A percentile compares a stretch with the other conserved stretches of the same genome.
Evolutionary conservation across 2,797 vertebrate species (phyloP).

Genomic region (Dallia pectoralis): DNA sequence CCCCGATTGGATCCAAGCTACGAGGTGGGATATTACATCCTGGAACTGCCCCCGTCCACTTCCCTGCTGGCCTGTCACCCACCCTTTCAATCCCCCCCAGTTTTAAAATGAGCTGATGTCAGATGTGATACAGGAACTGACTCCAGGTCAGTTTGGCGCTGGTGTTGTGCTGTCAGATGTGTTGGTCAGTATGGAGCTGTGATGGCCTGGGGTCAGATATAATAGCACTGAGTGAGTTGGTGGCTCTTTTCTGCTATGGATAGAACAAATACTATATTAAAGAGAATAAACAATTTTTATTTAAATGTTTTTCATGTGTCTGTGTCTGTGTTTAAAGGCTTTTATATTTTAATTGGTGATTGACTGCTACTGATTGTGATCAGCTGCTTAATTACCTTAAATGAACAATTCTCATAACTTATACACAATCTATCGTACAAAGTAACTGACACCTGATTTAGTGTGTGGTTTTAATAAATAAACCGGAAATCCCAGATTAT

Average conservation of each 20-base stretch:
- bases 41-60: not conserved
- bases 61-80: conserved; percentile 30
- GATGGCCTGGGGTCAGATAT: conserved; percentile 70
- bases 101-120: conserved; percentile 49
- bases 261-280: conserved; percentile 80
- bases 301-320: conserved; percentile 49
- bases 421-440: not conserved
- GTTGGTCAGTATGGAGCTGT: conserved; percentile 61
- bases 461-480: conserved; percentile 69
- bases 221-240: conserved; percentile 76
- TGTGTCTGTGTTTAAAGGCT: conserved; percentile 24
- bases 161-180: conserved; percentile 64
- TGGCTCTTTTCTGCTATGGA: conserved; percentile 76
- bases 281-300: conserved; percentile 83
- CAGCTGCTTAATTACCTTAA: not conserved
- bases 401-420: not conserved
- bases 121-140: conserved; percentile 55
- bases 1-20: conserved; percentile 49
- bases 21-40: conserved; percentile 38
- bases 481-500: conserved; percentile 55
- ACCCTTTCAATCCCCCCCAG: conserved; percentile 38
- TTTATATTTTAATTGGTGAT: not conserved
- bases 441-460: conserved; percentile 14
- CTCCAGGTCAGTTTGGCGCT: conserved; percentile 62
- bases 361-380: not conserved